These are phyloP conservation scores for Cinclus mexicanus DNA, from an alignment of 2,113 vertebrate genomes.

Conservation along the genomic window DNA sequence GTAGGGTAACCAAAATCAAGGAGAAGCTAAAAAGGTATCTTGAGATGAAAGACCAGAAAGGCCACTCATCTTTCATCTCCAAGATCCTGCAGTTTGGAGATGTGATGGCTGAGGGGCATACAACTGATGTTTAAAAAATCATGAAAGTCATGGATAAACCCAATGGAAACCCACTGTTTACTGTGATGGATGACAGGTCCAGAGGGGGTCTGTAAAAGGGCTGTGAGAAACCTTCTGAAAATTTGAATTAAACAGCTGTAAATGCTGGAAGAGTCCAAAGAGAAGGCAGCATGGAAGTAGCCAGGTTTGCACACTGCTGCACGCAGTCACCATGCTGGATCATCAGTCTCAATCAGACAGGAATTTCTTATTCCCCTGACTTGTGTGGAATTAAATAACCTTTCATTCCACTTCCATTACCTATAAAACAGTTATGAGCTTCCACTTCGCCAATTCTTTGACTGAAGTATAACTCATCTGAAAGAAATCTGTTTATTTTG, in stretches of 20 bases:
- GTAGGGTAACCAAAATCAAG: background rate
- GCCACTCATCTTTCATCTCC: background rate
- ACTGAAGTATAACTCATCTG: background rate
- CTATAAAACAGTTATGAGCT: background rate
- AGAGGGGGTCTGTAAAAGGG: background rate
- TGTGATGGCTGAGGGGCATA: background rate
- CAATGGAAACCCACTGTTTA: background rate
- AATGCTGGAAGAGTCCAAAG: background rate
- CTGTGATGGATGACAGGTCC: background rate
- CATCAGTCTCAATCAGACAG: background rate
- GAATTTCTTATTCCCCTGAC: background rate
- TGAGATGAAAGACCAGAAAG: background rate
- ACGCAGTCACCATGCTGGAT: background rate
- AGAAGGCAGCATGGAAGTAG: background rate
- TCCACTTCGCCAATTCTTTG: background rate
- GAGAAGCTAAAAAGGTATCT: background rate
- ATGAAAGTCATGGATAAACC: background rate
- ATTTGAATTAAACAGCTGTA: background rate
- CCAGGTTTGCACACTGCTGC: background rate
- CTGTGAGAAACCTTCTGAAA: background rate
- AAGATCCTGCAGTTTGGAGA: background rate
- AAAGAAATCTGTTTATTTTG: background rate
- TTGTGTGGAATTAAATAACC: background rate
- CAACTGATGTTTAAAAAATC: background rate
- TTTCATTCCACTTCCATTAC: background rate